A percentile compares a stretch with the other conserved stretches of the same genome.
phyloP scores from a whole-genome alignment of 2,888 invertebrate genomes.

The Ormyrus labotus region DNA sequence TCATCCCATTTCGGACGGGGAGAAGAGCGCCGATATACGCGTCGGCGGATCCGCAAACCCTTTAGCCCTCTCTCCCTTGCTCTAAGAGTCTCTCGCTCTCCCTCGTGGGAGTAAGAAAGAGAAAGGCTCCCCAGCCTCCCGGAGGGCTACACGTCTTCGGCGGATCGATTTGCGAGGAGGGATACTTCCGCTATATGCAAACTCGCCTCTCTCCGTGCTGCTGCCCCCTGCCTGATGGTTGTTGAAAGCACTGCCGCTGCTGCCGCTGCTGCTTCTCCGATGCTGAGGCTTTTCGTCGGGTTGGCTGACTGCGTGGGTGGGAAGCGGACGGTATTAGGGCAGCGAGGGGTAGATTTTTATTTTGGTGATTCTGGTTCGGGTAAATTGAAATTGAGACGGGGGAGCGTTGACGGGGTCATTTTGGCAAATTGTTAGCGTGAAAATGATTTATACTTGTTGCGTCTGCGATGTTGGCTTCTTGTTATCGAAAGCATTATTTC shows the following conservation, averaged over 20 bases:
- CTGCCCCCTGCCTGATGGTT: too few relatives aligned
- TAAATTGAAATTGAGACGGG: too few relatives aligned
- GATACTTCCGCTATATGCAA: conserved; percentile 26
- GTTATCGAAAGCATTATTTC: too few relatives aligned
- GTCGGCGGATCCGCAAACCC: conserved; percentile 9
- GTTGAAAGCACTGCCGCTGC: too few relatives aligned
- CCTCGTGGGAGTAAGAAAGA: conserved; percentile 16
- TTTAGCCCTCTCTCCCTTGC: conserved; percentile 1
- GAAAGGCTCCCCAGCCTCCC: background rate
- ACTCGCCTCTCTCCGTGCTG: background rate
- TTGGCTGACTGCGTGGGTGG: too few relatives aligned
- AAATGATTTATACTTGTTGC: background rate
- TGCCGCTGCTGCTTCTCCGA: too few relatives aligned
- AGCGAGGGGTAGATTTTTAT: too few relatives aligned
- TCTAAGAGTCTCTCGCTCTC: conserved; percentile 3
- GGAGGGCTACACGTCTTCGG: conserved; percentile 18
- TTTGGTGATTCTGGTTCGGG: too few relatives aligned
- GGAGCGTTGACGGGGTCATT: too few relatives aligned
- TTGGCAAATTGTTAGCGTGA: background rate
- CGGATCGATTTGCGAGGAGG: conserved; percentile 29
- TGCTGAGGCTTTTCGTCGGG: too few relatives aligned
- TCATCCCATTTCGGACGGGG: conserved; percentile 25
- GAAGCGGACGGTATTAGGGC: too few relatives aligned
- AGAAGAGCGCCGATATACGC: background rate
- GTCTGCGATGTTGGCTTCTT: too few relatives aligned